phyloP scores from a whole-genome alignment of 2,888 invertebrate genomes.

The Drosophila cognata region DNA sequence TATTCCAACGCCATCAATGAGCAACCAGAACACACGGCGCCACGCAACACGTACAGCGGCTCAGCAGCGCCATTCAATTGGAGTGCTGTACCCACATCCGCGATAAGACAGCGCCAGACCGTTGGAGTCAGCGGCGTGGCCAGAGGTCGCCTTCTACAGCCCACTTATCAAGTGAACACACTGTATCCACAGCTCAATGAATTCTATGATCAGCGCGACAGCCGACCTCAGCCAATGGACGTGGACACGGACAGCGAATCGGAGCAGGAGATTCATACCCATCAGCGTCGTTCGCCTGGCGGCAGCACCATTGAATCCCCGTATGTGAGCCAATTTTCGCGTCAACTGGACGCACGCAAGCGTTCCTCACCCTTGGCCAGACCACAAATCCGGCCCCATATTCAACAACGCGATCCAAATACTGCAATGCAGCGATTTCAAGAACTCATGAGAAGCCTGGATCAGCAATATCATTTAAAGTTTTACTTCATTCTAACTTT shows the following conservation, averaged over 20 bases:
- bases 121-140: constrained; percentile 39
- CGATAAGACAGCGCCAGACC: constrained; percentile 34
- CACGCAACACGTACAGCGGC: constrained; percentile 53
- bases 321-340: constrained; percentile 50
- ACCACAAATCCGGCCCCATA: constrained; percentile 30
- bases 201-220: constrained; percentile 56
- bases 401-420: constrained; percentile 9
- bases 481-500: constrained; percentile 69
- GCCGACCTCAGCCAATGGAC: constrained; percentile 32
- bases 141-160: constrained; percentile 58
- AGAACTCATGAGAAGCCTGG: constrained; percentile 65
- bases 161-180: constrained; percentile 53
- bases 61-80: constrained; percentile 52
- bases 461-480: constrained; percentile 81
- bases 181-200: constrained; percentile 62
- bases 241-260: constrained; percentile 64
- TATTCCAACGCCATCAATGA: constrained; percentile 39
- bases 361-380: constrained; percentile 51
- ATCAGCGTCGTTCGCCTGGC: constrained; percentile 22
- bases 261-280: constrained; percentile 33
- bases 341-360: constrained; percentile 34
- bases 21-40: background rate
- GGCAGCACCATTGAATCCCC: constrained; percentile 30
- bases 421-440: constrained; percentile 62
- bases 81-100: background rate